Conservation (phyloP, 1,140 invertebrate species). For the Diplogasteroides magnus region DNA sequence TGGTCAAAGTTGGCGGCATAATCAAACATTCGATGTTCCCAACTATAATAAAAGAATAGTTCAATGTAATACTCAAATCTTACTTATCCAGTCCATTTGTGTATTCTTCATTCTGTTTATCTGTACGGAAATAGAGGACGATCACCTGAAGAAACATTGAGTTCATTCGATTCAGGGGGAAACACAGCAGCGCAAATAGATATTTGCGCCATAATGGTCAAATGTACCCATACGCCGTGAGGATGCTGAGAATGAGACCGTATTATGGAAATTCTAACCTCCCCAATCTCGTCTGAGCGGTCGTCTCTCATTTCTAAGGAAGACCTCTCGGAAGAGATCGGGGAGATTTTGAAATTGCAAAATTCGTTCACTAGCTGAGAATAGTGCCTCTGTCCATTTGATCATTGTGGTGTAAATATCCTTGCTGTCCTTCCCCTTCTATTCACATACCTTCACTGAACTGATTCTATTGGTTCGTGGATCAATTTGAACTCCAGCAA, state of each 20-base stretch:
- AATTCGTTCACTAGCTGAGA: too few species aligned
- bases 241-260: too few species aligned
- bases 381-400: too few species aligned
- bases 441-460: neutral
- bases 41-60: slow-evolving; percentile 15
- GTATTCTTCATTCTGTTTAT: slow-evolving; percentile 23
- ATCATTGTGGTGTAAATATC: too few species aligned
- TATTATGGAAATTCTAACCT: too few species aligned
- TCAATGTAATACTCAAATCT: neutral
- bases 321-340: too few species aligned
- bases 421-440: too few species aligned
- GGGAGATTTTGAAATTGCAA: too few species aligned
- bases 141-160: slow-evolving; percentile 19
- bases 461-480: slow-evolving; percentile 11
- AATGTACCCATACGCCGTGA: too few species aligned
- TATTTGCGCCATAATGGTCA: neutral
- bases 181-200: neutral
- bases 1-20: slow-evolving; percentile 30
- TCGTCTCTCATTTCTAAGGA: too few species aligned
- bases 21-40: slow-evolving; percentile 24
- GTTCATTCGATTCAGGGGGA: neutral
- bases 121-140: slow-evolving; percentile 39
- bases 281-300: too few species aligned
- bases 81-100: neutral
- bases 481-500: slow-evolving; percentile 34